phyloP scores from a whole-genome alignment of 1,140 invertebrate genomes.

The Stegodyphus mimosarum region DNA sequence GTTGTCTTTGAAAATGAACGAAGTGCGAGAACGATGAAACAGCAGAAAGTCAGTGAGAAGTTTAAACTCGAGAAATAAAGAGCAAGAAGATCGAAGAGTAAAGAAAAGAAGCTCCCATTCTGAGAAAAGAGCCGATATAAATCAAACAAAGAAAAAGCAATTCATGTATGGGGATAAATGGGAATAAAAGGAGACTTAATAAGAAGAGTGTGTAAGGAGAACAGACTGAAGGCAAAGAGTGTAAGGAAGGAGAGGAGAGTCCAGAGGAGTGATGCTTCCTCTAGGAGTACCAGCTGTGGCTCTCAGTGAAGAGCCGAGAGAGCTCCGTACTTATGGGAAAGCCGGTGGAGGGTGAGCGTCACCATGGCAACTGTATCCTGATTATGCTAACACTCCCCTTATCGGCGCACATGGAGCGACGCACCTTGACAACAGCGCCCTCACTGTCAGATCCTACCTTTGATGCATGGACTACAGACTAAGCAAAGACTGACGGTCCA shows the following conservation, averaged over 20 bases:
- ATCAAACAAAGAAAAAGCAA: not conserved
- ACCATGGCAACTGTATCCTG: conserved; percentile 52
- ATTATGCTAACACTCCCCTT: conserved; percentile 59
- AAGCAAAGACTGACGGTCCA: conserved; percentile 7
- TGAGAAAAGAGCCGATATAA: not conserved
- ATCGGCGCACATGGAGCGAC: conserved; percentile 36
- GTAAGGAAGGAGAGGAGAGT: not conserved
- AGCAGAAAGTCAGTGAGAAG: not conserved
- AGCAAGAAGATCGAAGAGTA: not conserved
- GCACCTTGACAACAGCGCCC: conserved; percentile 27
- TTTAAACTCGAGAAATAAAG: not conserved
- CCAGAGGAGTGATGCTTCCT: conserved; percentile 36
- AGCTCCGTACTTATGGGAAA: conserved; percentile 49
- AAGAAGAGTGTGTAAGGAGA: not conserved
- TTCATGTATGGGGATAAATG: not conserved
- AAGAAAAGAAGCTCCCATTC: not conserved
- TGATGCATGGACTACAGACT: conserved; percentile 40
- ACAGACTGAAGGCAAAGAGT: not conserved
- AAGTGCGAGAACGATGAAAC: too few species aligned
- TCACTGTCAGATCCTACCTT: conserved; percentile 7
- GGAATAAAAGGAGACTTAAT: not conserved
- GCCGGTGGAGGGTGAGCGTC: conserved; percentile 37
- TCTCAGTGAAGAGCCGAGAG: conserved; percentile 16
- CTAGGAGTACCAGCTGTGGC: conserved; percentile 45
- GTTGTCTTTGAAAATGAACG: too few species aligned